Percentiles rank a stretch among this genome's conserved stretches.
Evolutionary conservation across 2,113 vertebrate genomes (phyloP).

Genomic region (Phalacrocorax brasilianus): DNA sequence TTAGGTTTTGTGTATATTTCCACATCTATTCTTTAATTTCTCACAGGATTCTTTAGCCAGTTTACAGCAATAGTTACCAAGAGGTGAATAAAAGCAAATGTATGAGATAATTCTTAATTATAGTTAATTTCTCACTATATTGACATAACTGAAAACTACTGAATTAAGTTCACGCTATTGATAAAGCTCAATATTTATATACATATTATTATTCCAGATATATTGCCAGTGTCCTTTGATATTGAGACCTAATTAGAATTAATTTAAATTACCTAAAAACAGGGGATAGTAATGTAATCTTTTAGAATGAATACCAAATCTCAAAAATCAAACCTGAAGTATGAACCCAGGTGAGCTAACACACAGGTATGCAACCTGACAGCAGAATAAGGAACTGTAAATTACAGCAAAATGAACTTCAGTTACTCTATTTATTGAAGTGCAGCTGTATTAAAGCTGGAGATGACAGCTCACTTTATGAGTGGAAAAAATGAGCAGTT

Average conservation of each 20-base stretch:
- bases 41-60: neutral
- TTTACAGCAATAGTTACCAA: neutral
- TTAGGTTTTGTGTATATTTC: neutral
- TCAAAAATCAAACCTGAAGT: neutral
- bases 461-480: neutral
- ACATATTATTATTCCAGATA: neutral
- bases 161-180: neutral
- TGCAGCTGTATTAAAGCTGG: neutral
- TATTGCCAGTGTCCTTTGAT: neutral
- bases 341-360: neutral
- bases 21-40: neutral
- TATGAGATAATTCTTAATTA: neutral
- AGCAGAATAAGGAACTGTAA: neutral
- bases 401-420: neutral
- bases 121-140: neutral
- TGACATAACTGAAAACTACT: neutral
- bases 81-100: neutral
- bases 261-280: neutral
- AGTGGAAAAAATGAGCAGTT: neutral
- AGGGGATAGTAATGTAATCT: neutral
- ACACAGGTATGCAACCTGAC: neutral
- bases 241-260: neutral
- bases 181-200: neutral
- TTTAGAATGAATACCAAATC: neutral
- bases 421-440: neutral